A percentile compares a stretch with the other conserved stretches of the same genome.
Evolutionary conservation across 2,888 invertebrate species (phyloP).

Genomic region (Catocala sponsa): DNA sequence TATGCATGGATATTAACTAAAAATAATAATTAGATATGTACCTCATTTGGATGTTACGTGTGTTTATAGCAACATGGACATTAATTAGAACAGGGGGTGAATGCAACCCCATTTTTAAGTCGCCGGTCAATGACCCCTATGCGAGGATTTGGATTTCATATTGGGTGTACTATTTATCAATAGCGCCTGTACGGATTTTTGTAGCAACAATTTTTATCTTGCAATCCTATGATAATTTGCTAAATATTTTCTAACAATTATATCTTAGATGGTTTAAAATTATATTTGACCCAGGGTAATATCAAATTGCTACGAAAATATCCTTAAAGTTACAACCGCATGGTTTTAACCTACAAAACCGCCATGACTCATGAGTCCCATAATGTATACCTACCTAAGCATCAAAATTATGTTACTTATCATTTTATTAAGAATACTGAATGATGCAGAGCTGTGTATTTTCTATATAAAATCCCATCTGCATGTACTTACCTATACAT

Average conservation of each 20-base stretch:
- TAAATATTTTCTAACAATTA: not conserved
- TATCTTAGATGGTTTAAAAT: not conserved
- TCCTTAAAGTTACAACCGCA: not conserved
- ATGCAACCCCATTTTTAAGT: slow-evolving; percentile 55
- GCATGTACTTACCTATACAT: too few species aligned
- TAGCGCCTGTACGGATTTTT: slow-evolving; percentile 41
- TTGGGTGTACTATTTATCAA: slow-evolving; percentile 8
- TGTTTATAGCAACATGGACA: slow-evolving; percentile 45
- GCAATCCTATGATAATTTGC: not conserved
- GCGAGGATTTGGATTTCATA: slow-evolving; percentile 18
- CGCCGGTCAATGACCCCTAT: slow-evolving; percentile 53
- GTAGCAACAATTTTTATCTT: slow-evolving; percentile 30
- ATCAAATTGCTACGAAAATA: too few species aligned
- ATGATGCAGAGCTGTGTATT: too few species aligned
- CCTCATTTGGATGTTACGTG: slow-evolving; percentile 41
- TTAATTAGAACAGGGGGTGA: slow-evolving; percentile 58
- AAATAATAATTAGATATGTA: slow-evolving; percentile 33
- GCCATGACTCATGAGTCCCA: too few species aligned
- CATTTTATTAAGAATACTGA: too few species aligned
- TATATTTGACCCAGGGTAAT: too few species aligned
- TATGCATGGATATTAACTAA: not conserved
- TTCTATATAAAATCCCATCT: too few species aligned
- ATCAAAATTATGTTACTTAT: too few species aligned
- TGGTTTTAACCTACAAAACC: not conserved
- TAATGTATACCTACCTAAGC: not conserved